These are phyloP conservation scores for Galaxea fascicularis DNA, from an alignment of 92 coral and sea anemone species.

Conservation along the genomic window DNA sequence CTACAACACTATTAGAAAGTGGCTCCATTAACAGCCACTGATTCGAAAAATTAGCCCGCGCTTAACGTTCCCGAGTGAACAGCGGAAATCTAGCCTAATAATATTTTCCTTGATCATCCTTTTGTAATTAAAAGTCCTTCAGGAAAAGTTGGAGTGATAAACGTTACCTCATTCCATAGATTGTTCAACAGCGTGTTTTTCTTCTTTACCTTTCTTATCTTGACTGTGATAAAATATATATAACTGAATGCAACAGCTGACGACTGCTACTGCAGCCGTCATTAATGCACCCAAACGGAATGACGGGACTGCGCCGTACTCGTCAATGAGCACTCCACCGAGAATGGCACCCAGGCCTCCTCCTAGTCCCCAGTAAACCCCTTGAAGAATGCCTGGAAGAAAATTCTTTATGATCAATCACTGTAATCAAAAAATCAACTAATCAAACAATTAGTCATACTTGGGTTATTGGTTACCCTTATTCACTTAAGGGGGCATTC, in stretches of 20 bases:
- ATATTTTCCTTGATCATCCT: too few species aligned
- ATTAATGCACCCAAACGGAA: slow-evolving; percentile 73
- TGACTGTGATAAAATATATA: slow-evolving; percentile 28
- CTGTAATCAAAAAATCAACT: too few species aligned
- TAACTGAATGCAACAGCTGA: slow-evolving; percentile 56
- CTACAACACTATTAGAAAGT: too few species aligned
- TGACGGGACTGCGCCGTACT: slow-evolving; percentile 81
- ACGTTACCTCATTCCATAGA: background rate
- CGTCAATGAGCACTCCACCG: slow-evolving; percentile 81
- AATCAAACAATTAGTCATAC: too few species aligned
- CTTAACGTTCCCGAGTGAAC: too few species aligned
- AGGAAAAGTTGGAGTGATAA: background rate
- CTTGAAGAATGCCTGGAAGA: slow-evolving; percentile 83
- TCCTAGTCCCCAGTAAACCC: slow-evolving; percentile 92
- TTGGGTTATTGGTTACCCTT: too few species aligned
- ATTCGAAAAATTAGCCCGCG: too few species aligned
- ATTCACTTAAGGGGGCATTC: too few species aligned
- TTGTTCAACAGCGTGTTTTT: background rate
- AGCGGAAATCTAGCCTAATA: too few species aligned
- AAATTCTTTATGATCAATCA: background rate
- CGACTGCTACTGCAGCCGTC: slow-evolving; percentile 58
- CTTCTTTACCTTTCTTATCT: background rate
- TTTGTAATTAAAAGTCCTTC: too few species aligned
- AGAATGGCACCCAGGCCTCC: slow-evolving; percentile 94
- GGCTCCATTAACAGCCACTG: too few species aligned